These are phyloP conservation scores for Cassiopea xamachana DNA, from an alignment of 30 jellyfish, hydroid and myxozoan species.

Conservation along the genomic window DNA sequence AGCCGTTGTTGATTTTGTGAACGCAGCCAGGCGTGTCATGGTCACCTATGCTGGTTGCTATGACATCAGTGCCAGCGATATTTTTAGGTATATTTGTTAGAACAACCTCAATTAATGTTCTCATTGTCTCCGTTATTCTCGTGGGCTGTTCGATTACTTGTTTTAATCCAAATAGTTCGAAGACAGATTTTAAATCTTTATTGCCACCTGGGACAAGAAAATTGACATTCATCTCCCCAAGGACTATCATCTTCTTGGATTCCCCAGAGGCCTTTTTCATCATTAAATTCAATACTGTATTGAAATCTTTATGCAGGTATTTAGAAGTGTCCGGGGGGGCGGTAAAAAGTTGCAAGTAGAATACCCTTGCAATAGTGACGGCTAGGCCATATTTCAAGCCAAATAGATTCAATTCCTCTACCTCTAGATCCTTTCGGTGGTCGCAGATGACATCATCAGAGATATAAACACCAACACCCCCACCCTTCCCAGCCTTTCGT, in stretches of 20 bases:
- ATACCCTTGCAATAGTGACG: conserved; percentile 59
- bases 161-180: conserved; percentile 57
- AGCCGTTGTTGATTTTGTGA: conserved; percentile 36
- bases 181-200: conserved; percentile 36
- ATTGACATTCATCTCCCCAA: conserved; percentile 46
- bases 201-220: conserved; percentile 35
- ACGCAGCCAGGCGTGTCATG: conserved; percentile 61
- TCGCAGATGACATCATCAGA: conserved; percentile 63
- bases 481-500: conserved; percentile 75
- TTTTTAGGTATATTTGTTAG: conserved; percentile 48
- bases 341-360: conserved; percentile 50
- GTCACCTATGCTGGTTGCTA: conserved; percentile 68
- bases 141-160: conserved; percentile 59
- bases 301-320: conserved; percentile 61
- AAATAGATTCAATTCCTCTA: conserved; percentile 34
- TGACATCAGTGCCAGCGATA: conserved; percentile 41
- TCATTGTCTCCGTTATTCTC: conserved; percentile 59
- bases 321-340: conserved; percentile 72
- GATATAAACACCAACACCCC: conserved; percentile 76
- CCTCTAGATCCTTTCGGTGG: conserved; percentile 76
- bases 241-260: conserved; percentile 53
- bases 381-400: conserved; percentile 64
- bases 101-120: conserved; percentile 34
- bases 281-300: conserved; percentile 37
- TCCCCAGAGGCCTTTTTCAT: conserved; percentile 70